Evolutionary conservation across 2,113 vertebrate genomes (phyloP), one percentile per base, ranked within the genome.

Genomic region (Rhinogobius similis): DNA sequence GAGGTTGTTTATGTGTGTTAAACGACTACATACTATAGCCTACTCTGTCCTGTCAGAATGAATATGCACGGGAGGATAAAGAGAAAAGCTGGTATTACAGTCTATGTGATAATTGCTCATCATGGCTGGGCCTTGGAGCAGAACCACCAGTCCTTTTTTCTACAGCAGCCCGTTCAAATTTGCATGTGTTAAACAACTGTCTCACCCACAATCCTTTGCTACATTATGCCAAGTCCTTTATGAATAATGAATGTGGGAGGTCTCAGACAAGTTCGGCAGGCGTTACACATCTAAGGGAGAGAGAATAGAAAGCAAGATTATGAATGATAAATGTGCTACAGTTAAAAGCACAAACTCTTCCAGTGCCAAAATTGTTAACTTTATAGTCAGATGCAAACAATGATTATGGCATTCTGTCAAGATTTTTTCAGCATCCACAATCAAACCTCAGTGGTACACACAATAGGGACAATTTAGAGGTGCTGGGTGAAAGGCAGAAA

Each of bases 61-160:
- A 71, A n/a, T 70, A 62, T 43, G 21, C 62, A 59, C 21, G n/a
- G 52, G 61, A 75, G 43, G 70, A 67, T 18, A 56, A 38, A 50
- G 26, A 29, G 20, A 75, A 70, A 69, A 52, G 21, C 24, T 36
- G 16, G 69, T 70, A 76, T 70, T 39, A 71, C 50, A 52, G 56
- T 46, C 53, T 56, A 64, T 61, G 72, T 32, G 68, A 80, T 83
- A 85, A 85, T 83, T 55, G 68, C 65, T 86, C 73, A 72, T 79
- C 70, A 59, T 68, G 41, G 59, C 64, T 39, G 73, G 29, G 71
- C 80, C 73, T 69, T 67, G 20, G 62, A 79, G 73, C 68, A 73
- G 68, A 81, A 77, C 55, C 21, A 77, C 26, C 10, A 36, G 24
- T 29, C 13, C 26, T 58, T 81, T 77, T 76, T 63, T 65, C 78